These are phyloP conservation scores for Smutsia temminckii DNA, from an alignment of 2,797 vertebrate genomes.

Conservation along the genomic window DNA sequence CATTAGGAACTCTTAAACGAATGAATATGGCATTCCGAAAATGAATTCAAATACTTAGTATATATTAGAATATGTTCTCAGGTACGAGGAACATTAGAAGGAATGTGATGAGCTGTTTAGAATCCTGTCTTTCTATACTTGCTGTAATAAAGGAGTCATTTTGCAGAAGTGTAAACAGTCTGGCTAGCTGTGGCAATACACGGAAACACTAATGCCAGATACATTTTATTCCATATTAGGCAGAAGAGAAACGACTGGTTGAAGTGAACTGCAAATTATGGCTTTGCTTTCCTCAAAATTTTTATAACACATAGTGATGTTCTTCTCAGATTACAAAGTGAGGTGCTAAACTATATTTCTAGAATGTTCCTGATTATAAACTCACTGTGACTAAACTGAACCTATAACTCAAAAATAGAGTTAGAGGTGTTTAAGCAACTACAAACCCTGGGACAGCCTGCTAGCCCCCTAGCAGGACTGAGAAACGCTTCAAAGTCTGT, in stretches of 20 bases:
- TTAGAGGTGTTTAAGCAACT: conserved; percentile 13
- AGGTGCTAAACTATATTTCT: conserved; percentile 51
- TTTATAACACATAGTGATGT: conserved; percentile 54
- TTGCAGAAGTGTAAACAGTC: conserved; percentile 76
- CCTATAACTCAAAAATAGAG: conserved; percentile 52
- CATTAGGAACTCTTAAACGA: conserved; percentile 43
- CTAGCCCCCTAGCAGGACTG: not conserved
- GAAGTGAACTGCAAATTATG: conserved; percentile 62
- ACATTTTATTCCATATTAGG: conserved; percentile 89
- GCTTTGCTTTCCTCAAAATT: conserved; percentile 63
- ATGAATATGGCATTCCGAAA: conserved; percentile 41
- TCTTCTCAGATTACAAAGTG: conserved; percentile 55
- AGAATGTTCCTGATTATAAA: conserved; percentile 34
- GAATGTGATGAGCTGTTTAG: conserved; percentile 74
- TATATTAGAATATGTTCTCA: conserved; percentile 59
- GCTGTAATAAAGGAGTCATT: conserved; percentile 82
- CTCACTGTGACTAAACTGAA: conserved; percentile 51
- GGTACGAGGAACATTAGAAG: conserved; percentile 57
- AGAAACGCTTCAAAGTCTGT: not conserved
- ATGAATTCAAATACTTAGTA: conserved; percentile 49
- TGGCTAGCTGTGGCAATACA: conserved; percentile 79
- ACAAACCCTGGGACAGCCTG: not conserved
- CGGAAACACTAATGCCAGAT: conserved; percentile 75
- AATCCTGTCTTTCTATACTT: conserved; percentile 81
- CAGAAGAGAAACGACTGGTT: conserved; percentile 75